phyloP scores from a whole-genome alignment of 2,797 vertebrate genomes.

The Rhabdophis nuchalis region DNA sequence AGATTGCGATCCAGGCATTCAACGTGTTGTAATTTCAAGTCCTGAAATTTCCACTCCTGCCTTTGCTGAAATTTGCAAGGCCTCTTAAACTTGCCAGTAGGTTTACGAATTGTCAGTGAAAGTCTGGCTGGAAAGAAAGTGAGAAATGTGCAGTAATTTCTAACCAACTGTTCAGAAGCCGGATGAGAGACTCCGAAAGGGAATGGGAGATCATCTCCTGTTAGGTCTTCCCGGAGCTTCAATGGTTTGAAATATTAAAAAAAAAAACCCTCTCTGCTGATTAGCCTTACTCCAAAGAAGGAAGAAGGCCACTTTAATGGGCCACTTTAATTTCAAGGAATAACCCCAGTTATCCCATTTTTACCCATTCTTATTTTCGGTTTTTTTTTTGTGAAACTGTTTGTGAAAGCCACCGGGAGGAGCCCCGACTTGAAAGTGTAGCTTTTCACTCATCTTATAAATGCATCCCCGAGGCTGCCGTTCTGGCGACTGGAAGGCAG shows the following conservation, averaged over 20 bases:
- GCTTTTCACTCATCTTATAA: conserved; percentile 69
- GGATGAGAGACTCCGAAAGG: conserved; percentile 1
- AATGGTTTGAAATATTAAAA: neutral
- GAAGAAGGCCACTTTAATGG: conserved; percentile 51
- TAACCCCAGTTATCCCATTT: conserved; percentile 67
- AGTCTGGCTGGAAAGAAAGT: conserved; percentile 28
- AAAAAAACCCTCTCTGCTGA: neutral
- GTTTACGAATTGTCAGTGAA: conserved; percentile 12
- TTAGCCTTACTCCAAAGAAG: neutral
- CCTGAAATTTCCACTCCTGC: conserved; percentile 53
- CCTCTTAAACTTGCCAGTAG: conserved; percentile 56
- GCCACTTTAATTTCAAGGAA: conserved; percentile 56
- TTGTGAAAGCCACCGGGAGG: conserved; percentile 65
- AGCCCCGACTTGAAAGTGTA: conserved; percentile 69
- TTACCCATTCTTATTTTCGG: conserved; percentile 63
- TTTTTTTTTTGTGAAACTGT: conserved; percentile 57
- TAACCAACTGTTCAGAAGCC: conserved; percentile 60
- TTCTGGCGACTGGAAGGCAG: conserved; percentile 70
- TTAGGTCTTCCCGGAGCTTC: neutral
- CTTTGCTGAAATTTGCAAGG: conserved; percentile 54
- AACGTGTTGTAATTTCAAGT: conserved; percentile 68
- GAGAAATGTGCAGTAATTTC: conserved; percentile 11
- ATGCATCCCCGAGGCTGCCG: conserved; percentile 67
- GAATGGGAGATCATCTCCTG: neutral
- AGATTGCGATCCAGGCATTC: conserved; percentile 66